phyloP scores from a whole-genome alignment of 2,113 vertebrate species.

The Myotis lucifugus region DNA sequence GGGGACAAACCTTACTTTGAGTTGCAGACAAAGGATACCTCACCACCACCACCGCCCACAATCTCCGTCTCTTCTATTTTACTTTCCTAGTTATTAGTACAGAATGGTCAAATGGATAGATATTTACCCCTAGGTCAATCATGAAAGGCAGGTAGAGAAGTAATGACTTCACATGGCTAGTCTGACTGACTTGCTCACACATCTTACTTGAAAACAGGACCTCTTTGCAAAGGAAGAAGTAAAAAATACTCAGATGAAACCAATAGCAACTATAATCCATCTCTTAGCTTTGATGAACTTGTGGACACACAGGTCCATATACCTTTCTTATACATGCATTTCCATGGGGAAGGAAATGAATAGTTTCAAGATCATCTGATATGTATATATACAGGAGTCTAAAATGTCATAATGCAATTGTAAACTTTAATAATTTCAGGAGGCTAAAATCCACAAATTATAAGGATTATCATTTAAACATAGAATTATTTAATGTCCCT shows the following conservation, averaged over 20 bases:
- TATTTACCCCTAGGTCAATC: background rate
- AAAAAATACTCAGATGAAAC: background rate
- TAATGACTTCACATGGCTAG: background rate
- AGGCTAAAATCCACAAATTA: background rate
- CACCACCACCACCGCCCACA: background rate
- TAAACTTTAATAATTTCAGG: background rate
- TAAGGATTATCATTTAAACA: background rate
- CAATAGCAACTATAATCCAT: background rate
- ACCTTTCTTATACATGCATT: background rate
- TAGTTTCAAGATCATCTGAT: background rate
- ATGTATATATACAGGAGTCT: background rate
- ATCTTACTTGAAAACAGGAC: background rate
- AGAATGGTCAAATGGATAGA: background rate
- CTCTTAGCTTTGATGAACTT: background rate
- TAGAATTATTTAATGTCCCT: background rate
- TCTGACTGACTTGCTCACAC: background rate
- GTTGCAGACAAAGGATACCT: background rate
- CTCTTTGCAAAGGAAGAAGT: background rate
- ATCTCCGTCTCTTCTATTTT: background rate
- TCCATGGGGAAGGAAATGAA: background rate
- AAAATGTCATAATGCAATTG: background rate
- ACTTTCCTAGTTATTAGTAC: background rate
- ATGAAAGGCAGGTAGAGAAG: background rate
- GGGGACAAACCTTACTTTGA: background rate
- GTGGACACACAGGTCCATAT: background rate